Base-by-base conservation (phyloP, 2,888 invertebrate species). In the Cheilosia variabilis region DNA sequence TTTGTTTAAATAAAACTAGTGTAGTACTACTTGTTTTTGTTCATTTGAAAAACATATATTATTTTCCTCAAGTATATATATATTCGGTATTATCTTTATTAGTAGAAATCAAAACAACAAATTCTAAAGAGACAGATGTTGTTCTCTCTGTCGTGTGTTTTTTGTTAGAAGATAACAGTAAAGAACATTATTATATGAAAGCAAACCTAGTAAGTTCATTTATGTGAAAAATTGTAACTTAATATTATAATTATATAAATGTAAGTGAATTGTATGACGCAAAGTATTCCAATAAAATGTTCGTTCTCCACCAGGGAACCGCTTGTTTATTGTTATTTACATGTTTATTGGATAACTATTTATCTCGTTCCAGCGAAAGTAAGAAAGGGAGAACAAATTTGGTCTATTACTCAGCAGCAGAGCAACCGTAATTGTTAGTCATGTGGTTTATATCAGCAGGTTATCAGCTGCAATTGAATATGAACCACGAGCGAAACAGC, bases 231-330 rank as follows among this genome's bases (percentile, higher is more conserved):
- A 53, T 45, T 65, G 45, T 79, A 79, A 75, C 58, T 65, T 86
- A 76, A 80, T 76, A 87, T 77, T 76, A 88, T 78, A 77, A 55
- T 31, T 87, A 19, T 37, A 66, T 83, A 80, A 82, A 69, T 87
- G 81, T 83, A 87, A 86, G 77, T 82, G 78, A 84, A 88, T 87
- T 87, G 76, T 87, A 84, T 69, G 87, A 83, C 88, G 10, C 24
- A 83, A 87, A 88, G 88, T 89, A 89, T 88, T 89, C 88, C 87
- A 88, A 84, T 87, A 87, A 88, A 88, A 87, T 88, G 88, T 89
- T 88, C 87, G 88, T 88, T 89, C 88, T 89, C 89, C 87, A 77
- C 87, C 76, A 87, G 78, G 87, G 78, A 87, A 87, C 65, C 86
- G 57, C 41, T 60, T 62, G 77, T 37, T 60, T 76, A 71, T 68